A percentile compares a stretch with the other conserved stretches of the same genome.
Evolutionary conservation across 2,113 vertebrate genomes (phyloP).

Genomic region (western clawed frog (Xenopus tropicalis)): DNA sequence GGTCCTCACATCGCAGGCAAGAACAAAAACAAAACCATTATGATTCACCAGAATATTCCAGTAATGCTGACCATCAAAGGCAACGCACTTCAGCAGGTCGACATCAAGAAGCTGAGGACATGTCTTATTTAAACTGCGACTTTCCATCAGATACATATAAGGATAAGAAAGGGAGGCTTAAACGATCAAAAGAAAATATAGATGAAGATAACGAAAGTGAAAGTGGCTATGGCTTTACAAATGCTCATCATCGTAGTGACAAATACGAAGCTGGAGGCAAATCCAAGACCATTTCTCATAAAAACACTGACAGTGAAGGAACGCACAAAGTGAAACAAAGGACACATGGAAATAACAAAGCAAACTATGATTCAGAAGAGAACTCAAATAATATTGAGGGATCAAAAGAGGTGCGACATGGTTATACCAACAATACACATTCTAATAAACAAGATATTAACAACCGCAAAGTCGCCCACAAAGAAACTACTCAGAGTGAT

Average conservation of each 20-base stretch:
- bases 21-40: constrained; percentile 14
- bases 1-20: constrained; percentile 14
- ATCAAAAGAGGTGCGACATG: constrained; percentile 6
- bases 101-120: neutral
- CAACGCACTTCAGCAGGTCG: neutral
- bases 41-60: neutral
- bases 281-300: neutral
- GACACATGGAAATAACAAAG: constrained; percentile 37
- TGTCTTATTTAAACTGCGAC: neutral
- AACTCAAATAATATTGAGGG: constrained; percentile 46
- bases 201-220: constrained; percentile 22
- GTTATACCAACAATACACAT: constrained; percentile 10
- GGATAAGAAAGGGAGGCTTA: neutral
- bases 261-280: constrained; percentile 25
- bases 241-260: neutral
- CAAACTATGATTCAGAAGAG: constrained; percentile 43
- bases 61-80: neutral
- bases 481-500: constrained; percentile 44
- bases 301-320: constrained; percentile 29
- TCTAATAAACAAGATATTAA: constrained; percentile 52
- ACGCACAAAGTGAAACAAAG: constrained; percentile 44
- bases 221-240: neutral
- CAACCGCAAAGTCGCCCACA: constrained; percentile 49
- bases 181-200: constrained; percentile 33
- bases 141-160: neutral